These are phyloP conservation scores for Cariama cristata DNA, from an alignment of 2,113 vertebrate species.

Conservation along the genomic window DNA sequence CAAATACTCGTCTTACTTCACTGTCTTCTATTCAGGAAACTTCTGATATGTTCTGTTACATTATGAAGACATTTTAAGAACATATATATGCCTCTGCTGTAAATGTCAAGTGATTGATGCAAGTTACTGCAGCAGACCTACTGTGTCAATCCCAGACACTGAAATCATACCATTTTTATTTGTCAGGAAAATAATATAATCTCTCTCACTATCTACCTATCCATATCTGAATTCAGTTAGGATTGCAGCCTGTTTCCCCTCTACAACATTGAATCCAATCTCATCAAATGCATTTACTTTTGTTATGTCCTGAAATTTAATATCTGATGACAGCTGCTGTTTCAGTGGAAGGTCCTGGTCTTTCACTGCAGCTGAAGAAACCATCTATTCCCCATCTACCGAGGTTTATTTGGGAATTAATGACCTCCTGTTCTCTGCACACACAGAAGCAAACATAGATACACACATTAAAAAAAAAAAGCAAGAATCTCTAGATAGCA, in stretches of 20 bases:
- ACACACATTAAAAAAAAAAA: not conserved
- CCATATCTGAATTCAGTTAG: not conserved
- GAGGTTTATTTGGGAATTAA: not conserved
- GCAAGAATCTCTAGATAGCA: not conserved
- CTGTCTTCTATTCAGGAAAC: not conserved
- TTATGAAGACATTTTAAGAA: not conserved
- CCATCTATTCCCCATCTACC: not conserved
- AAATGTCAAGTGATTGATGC: not conserved
- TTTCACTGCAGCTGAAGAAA: not conserved
- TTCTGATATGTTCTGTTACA: not conserved
- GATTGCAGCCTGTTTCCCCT: not conserved
- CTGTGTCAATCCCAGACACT: not conserved
- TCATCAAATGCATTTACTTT: not conserved
- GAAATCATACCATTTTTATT: not conserved
- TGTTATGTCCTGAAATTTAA: not conserved
- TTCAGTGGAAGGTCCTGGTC: not conserved
- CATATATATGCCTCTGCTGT: not conserved
- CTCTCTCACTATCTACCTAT: not conserved
- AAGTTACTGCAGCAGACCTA: not conserved
- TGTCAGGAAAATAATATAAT: not conserved
- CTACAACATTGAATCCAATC: not conserved
- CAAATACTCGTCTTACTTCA: not conserved
- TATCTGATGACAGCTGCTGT: not conserved
- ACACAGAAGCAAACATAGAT: not conserved
- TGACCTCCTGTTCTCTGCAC: rapidly evolving